phyloP scores from a whole-genome alignment of 2,113 vertebrate species.

The Natator depressus region DNA sequence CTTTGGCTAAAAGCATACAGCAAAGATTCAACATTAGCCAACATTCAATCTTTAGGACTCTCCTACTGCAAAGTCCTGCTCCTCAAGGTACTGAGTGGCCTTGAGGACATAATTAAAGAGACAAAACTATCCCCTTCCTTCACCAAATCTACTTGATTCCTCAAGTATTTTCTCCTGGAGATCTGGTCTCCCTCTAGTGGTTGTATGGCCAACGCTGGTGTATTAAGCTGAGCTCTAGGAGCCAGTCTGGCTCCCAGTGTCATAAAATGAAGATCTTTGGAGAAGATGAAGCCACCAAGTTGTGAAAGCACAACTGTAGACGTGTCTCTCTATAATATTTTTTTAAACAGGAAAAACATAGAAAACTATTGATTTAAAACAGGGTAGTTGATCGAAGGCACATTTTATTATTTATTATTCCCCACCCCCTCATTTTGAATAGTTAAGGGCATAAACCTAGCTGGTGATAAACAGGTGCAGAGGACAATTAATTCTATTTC shows the following conservation, averaged over 20 bases:
- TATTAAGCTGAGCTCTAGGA: background rate
- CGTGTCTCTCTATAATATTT: background rate
- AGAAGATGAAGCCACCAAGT: background rate
- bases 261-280: background rate
- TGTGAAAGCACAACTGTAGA: background rate
- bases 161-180: background rate
- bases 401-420: background rate
- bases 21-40: fast-evolving
- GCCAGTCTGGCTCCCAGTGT: background rate
- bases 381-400: slow-evolving; percentile 22
- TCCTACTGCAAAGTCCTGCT: background rate
- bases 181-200: background rate
- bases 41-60: background rate
- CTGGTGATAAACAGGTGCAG: slow-evolving; percentile 4
- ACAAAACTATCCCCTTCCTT: background rate
- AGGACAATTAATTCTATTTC: slow-evolving; percentile 31
- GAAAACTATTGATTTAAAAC: background rate
- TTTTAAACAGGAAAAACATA: background rate
- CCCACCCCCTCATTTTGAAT: background rate
- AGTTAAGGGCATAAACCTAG: background rate
- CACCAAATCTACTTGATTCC: background rate
- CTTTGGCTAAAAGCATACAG: slow-evolving; percentile 16
- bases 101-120: background rate
- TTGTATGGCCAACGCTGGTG: background rate
- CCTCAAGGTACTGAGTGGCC: background rate